A percentile compares a stretch with the other conserved stretches of the same genome.
phyloP scores from a whole-genome alignment of 1,140 invertebrate genomes.

The Mycetomoellerius zeteki region DNA sequence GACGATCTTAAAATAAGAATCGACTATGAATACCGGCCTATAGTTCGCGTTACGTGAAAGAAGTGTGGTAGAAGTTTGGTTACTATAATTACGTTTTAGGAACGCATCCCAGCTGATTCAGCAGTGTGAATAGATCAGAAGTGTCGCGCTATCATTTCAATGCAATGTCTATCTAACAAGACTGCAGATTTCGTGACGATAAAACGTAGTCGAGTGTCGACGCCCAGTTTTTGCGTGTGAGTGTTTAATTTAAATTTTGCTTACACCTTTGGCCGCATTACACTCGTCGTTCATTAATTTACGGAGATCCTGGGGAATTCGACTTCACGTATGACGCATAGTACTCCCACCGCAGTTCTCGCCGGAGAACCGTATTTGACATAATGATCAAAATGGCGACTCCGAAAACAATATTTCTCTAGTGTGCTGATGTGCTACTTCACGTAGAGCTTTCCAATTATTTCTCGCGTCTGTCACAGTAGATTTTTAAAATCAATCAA shows the following conservation, averaged over 20 bases:
- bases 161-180: background rate
- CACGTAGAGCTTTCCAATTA: background rate
- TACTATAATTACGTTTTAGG: too few relatives aligned
- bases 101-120: too few relatives aligned
- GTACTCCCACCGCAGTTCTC: background rate
- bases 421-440: slow-evolving; percentile 60
- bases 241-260: slow-evolving; percentile 75
- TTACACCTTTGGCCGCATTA: slow-evolving; percentile 42
- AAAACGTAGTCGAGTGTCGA: slow-evolving; percentile 76
- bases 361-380: slow-evolving; percentile 57
- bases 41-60: too few relatives aligned
- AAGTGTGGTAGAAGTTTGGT: too few relatives aligned
- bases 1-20: too few relatives aligned
- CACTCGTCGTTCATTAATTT: background rate
- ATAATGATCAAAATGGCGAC: slow-evolving; percentile 81
- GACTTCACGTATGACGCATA: background rate
- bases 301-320: background rate
- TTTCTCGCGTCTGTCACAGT: background rate
- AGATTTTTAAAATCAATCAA: background rate
- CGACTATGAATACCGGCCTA: too few relatives aligned
- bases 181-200: slow-evolving; percentile 67
- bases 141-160: background rate
- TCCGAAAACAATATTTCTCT: slow-evolving; percentile 79
- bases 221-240: slow-evolving; percentile 82
- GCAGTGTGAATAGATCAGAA: too few relatives aligned